Conservation (phyloP, 1,140 invertebrate species). For the Trinorchestia longiramus region DNA sequence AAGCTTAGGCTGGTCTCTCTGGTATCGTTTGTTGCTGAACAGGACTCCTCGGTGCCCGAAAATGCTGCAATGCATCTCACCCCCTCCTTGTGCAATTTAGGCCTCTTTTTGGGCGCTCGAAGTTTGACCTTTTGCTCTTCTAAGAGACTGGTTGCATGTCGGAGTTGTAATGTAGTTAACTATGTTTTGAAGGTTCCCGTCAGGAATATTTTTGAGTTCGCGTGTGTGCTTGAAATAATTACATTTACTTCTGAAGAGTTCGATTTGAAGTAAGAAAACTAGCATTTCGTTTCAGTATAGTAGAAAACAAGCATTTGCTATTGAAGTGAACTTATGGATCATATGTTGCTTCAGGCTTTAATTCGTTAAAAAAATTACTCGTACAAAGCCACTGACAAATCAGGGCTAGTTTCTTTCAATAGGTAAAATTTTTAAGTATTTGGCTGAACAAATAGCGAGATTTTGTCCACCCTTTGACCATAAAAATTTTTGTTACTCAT, state of each 20-base stretch:
- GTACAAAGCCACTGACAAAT: no score
- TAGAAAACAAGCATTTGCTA: no score
- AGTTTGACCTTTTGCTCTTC: background rate
- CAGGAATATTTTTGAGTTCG: background rate
- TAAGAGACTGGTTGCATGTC: background rate
- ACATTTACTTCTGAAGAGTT: background rate
- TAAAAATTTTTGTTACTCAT: background rate
- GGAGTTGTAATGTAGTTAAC: background rate
- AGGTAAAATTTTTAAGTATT: no score
- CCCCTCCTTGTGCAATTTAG: background rate
- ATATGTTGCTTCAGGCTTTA: no score
- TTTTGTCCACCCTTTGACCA: background rate
- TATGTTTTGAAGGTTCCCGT: background rate
- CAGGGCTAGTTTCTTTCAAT: no score
- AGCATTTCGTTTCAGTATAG: background rate
- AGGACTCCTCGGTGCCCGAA: background rate
- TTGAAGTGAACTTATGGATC: no score
- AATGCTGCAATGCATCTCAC: background rate
- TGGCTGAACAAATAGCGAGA: background rate
- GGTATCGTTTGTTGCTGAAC: slow-evolving; percentile 33
- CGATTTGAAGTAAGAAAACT: background rate
- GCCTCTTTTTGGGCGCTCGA: background rate
- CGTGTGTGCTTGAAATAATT: background rate
- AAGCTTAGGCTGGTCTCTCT: background rate
- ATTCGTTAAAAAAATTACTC: no score